phyloP scores from a whole-genome alignment of 2,113 vertebrate species.

The Pica pica region DNA sequence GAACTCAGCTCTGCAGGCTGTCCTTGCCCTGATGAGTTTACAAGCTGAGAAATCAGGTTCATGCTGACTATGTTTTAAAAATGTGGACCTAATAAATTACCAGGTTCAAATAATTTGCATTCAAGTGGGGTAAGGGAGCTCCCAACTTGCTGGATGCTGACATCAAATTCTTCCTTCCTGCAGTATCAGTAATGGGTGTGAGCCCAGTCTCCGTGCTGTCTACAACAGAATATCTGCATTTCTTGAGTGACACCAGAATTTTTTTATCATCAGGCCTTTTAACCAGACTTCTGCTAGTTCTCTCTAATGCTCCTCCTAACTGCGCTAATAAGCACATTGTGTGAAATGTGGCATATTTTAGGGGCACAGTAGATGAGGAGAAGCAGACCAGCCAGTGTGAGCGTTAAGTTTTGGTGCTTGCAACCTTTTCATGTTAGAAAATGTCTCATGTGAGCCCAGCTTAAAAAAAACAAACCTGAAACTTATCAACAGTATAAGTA shows the following conservation, averaged over 20 bases:
- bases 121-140: background rate
- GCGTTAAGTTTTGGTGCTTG: background rate
- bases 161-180: background rate
- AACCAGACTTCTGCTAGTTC: background rate
- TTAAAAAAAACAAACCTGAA: background rate
- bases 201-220: background rate
- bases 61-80: conserved; percentile 26
- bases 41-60: conserved; percentile 36
- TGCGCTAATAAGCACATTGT: conserved; percentile 18
- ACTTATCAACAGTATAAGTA: background rate
- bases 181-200: background rate
- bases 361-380: background rate
- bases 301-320: background rate
- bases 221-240: background rate
- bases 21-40: conserved; percentile 20
- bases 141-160: background rate
- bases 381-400: background rate
- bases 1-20: conserved; percentile 39
- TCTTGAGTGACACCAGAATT: background rate
- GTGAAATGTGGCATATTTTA: conserved; percentile 13
- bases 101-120: conserved; percentile 35
- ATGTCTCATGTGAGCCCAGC: background rate
- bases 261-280: background rate
- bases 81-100: conserved; percentile 9
- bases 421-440: background rate